Base-by-base conservation (phyloP, 2,113 vertebrate genomes). In the Procavia capensis region DNA sequence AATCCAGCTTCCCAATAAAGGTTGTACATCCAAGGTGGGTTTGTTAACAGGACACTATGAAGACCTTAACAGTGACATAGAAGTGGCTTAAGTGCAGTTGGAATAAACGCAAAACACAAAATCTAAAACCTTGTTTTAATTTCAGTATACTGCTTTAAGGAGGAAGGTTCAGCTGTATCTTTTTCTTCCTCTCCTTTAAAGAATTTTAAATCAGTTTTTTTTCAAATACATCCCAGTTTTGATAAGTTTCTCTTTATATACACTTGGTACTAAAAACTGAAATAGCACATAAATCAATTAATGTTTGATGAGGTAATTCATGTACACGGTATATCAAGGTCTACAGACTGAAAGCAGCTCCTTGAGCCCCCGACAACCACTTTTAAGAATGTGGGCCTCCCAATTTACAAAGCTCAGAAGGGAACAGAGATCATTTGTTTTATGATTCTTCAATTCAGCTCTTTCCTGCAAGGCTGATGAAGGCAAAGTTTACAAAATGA, bases 401-500 rank as follows among this genome's bases (percentile, higher is more conserved):
- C 39, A 22, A 72, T n/a, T 81, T 70, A 93, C n/a, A 79, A 39
- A 94, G 72, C 63, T 72, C 85, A 14, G 47, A 85, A 54, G 10
- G 17, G n/a, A 64, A 75, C n/a, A 39, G 1, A 74, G 9, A 87
- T 9, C 59, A 76, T 16, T 64, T 74, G 63, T 54, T 86, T 81
- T 75, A 41, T 83, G 43, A 66, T 78, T 85, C 81, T 64, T 63
- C 80, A 20, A 22, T 54, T 85, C 24, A 61, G 39, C 36, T 82
- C 83, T 74, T 45, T 57, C 83, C 88, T 78, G 43, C 85, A 88
- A 89, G 50, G 14, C 63, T 96, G 54, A 84, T 34, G 43, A 91
- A 93, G 78, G 29, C 47, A 88, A 90, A 92, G 17, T 5, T 82
- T 95, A 72, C 70, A 85, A 91, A 89, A n/a, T 4, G 43, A 95